Evolutionary conservation across 2,113 vertebrate genomes (phyloP).

Genomic region (Mormyrus lacerda): DNA sequence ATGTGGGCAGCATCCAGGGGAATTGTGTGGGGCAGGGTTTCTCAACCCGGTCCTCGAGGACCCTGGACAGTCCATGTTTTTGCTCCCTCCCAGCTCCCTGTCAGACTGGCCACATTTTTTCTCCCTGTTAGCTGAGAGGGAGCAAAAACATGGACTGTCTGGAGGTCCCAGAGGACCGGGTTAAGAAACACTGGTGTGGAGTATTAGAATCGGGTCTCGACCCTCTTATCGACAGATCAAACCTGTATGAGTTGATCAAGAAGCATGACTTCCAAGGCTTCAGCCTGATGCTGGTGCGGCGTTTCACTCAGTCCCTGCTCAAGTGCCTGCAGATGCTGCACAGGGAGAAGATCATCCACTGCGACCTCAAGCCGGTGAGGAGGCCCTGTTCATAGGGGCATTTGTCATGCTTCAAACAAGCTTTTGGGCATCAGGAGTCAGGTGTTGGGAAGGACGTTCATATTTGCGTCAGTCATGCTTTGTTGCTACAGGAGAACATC

Average conservation of each 20-base stretch:
- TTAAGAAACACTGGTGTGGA: background rate
- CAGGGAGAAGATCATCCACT: conserved; percentile 87
- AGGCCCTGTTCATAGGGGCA: background rate
- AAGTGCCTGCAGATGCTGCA: conserved; percentile 86
- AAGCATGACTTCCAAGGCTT: conserved; percentile 92
- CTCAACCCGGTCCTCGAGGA: background rate
- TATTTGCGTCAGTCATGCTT: background rate
- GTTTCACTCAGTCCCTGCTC: conserved; percentile 76
- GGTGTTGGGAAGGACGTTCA: background rate
- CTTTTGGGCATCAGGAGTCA: background rate
- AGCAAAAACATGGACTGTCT: background rate
- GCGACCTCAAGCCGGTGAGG: conserved; percentile 86
- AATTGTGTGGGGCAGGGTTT: background rate
- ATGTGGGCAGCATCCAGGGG: background rate
- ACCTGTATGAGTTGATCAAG: conserved; percentile 87
- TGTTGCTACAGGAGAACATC: conserved; percentile 75
- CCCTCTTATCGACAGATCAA: conserved; percentile 61
- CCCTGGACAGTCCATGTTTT: background rate
- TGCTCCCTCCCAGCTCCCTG: background rate
- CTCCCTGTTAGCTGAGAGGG: background rate
- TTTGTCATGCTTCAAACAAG: background rate
- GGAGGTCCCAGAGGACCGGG: background rate
- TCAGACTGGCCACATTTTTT: background rate
- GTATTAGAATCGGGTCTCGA: background rate
- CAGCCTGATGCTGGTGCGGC: conserved; percentile 73